Percentiles rank a stretch among this genome's conserved stretches.
Conservation (phyloP, 2,113 vertebrate species). For the Larimichthys crocea region DNA sequence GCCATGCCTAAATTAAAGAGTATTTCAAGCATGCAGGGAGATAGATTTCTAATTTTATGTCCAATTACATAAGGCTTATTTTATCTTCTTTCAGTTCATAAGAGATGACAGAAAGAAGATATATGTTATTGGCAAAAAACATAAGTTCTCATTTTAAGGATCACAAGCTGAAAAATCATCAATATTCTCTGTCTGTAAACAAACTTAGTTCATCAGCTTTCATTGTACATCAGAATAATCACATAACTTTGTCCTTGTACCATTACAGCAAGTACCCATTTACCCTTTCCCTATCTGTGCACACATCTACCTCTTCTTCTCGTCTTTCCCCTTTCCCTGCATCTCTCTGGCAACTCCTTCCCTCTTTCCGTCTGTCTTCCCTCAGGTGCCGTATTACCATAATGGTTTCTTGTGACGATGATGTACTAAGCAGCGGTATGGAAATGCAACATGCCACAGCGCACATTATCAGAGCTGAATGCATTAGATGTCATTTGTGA, state of each 20-base stretch:
- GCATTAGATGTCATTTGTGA: slow-evolving; percentile 84
- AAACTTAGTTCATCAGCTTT: slow-evolving; percentile 33
- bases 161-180: neutral
- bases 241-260: slow-evolving; percentile 26
- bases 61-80: neutral
- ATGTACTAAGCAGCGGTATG: slow-evolving; percentile 81
- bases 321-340: slow-evolving; percentile 25
- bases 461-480: slow-evolving; percentile 80
- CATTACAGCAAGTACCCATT: slow-evolving; percentile 20
- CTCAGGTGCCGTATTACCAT: slow-evolving; percentile 86
- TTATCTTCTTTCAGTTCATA: neutral
- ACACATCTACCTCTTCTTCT: slow-evolving; percentile 30
- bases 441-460: slow-evolving; percentile 81
- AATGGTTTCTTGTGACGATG: slow-evolving; percentile 83
- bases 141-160: neutral
- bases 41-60: neutral
- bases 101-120: neutral
- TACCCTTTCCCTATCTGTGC: slow-evolving; percentile 48
- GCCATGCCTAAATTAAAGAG: neutral
- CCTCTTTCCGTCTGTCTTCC: slow-evolving; percentile 73
- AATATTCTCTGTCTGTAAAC: slow-evolving; percentile 27
- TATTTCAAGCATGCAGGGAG: too few species aligned
- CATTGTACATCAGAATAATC: slow-evolving; percentile 35
- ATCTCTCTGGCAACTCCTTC: slow-evolving; percentile 62
- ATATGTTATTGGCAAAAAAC: neutral